Conservation (phyloP, 2,113 vertebrate genomes). For the Parus major region DNA sequence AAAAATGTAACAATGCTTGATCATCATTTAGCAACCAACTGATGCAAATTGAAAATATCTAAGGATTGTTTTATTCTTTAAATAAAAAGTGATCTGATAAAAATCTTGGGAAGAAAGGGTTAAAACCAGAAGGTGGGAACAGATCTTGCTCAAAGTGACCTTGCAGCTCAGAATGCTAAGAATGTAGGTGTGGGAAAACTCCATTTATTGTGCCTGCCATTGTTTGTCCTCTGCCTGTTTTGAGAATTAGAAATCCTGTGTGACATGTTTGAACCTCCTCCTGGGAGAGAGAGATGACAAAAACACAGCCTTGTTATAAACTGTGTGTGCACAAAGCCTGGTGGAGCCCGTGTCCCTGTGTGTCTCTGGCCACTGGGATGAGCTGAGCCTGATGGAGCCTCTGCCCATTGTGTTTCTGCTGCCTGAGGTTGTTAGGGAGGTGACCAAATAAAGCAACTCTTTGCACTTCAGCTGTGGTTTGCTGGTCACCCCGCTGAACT, state of each 20-base stretch:
- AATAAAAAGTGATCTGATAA: neutral
- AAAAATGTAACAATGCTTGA: neutral
- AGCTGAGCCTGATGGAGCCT: neutral
- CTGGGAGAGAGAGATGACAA: neutral
- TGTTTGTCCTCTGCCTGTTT: neutral
- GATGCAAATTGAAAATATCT: neutral
- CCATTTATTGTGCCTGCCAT: neutral
- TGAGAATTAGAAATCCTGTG: neutral
- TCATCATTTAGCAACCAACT: neutral
- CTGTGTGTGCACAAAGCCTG: fast-evolving
- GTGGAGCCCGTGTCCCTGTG: fast-evolving
- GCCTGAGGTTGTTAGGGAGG: neutral
- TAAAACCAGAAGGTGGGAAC: neutral
- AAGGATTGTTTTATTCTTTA: neutral
- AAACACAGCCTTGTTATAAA: neutral
- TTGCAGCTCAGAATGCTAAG: neutral
- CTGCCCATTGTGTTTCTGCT: neutral
- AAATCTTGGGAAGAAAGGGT: neutral
- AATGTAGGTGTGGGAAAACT: neutral
- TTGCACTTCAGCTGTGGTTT: neutral
- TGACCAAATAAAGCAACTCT: neutral
- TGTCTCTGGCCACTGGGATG: neutral
- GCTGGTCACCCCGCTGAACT: neutral
- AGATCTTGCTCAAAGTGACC: neutral
- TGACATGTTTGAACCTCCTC: neutral